Evolutionary conservation across 2,888 invertebrate species (phyloP), one percentile per base, ranked within the genome.

Genomic region (Ganaspis brasiliensis): DNA sequence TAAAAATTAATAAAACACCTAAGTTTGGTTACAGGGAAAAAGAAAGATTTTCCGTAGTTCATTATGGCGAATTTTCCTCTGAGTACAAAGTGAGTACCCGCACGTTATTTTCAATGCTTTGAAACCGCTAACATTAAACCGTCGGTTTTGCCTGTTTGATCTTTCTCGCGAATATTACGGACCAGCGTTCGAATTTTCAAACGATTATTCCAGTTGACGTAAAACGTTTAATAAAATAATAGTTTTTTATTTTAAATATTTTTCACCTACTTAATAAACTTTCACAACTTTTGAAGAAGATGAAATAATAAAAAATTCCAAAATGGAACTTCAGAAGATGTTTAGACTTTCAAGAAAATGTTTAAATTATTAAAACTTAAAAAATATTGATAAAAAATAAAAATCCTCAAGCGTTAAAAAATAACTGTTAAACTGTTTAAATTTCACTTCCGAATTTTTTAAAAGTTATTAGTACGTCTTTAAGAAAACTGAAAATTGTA

Each of bases 81-180:
- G 45, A 10, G n/a, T 26, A 45, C 40, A 63, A 40, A 63, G 45
- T 49, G 40, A 67, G 45, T 67, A 67, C 45, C n/a, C 40, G 26
- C 45, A 49, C 24, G 24, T 67, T 63, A 67, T 67, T 67, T 67
- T 67, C 67, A 45, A 49, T 45, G n/a, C 67, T 67, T 63, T 67
- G 24, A n/a, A 26, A 67, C 14, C 24, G n/a, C 67, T 24, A 49
- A 31, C 31, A 59, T 59, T 59, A n/a, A 63, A 67, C n/a, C 40
- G 24, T 4, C 40, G 61, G 37, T 61, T 61, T 37, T 37, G 12
- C 19, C 37, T 37, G 21, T 67, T 45, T 67, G 45, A 67, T 45
- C 45, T 45, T 24, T n/a, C 67, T 67, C 67, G 45, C 14, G 67
- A 67, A 67, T 45, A 45, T 40, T 24, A 24, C 21, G 21, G 6